These are phyloP conservation scores for Orthonyx spaldingii DNA, from an alignment of 2,113 vertebrate species.

Conservation along the genomic window DNA sequence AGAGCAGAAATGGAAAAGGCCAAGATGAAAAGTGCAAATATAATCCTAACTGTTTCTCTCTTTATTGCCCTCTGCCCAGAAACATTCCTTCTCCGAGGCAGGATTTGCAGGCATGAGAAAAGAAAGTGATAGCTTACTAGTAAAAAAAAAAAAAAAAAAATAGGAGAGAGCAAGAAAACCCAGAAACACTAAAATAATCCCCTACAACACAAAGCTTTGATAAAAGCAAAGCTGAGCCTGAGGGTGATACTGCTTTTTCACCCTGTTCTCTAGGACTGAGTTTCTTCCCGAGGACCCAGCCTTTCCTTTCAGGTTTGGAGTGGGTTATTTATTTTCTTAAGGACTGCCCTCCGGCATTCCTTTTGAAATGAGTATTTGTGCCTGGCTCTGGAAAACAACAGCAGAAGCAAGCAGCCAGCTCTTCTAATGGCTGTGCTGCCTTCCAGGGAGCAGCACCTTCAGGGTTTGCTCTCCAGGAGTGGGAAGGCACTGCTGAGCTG, in stretches of 20 bases:
- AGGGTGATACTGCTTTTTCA: slow-evolving; percentile 29
- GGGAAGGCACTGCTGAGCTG: background rate
- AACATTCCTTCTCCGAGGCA: background rate
- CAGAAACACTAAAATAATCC: slow-evolving; percentile 28
- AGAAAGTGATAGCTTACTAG: background rate
- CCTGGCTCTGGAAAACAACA: background rate
- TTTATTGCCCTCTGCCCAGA: background rate
- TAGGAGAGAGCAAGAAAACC: background rate
- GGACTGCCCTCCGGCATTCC: background rate
- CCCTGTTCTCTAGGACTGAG: background rate
- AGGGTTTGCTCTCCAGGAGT: background rate
- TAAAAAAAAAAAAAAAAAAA: background rate
- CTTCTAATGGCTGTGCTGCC: background rate
- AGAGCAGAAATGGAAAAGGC: background rate
- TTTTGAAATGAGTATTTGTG: slow-evolving; percentile 1
- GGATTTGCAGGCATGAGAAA: background rate
- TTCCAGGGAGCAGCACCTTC: background rate
- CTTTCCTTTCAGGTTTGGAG: background rate
- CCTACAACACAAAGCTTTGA: slow-evolving; percentile 33
- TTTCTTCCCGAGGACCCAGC: slow-evolving; percentile 2
- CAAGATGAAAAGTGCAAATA: background rate
- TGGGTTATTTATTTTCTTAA: background rate
- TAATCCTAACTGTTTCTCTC: background rate
- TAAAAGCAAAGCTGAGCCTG: slow-evolving; percentile 45
- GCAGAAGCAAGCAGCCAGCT: background rate